These are phyloP conservation scores for Lasioglossum baleicum DNA, from an alignment of 1,140 invertebrate species.

Conservation along the genomic window DNA sequence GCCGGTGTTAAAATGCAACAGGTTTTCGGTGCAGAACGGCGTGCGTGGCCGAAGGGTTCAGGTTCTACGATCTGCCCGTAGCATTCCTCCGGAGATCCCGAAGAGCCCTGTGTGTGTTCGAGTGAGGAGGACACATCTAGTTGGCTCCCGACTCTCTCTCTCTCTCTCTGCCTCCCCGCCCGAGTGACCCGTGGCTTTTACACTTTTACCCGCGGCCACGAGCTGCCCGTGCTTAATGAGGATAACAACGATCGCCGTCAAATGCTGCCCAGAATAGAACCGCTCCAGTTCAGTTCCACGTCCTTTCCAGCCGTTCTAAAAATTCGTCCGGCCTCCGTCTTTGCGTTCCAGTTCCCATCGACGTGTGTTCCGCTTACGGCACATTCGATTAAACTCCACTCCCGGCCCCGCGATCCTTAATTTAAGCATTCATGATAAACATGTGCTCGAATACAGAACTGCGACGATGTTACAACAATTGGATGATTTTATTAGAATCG, in stretches of 20 bases:
- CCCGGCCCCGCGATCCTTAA: no score
- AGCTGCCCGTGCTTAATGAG: slow-evolving; percentile 27
- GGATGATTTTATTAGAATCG: no score
- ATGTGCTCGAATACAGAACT: no score
- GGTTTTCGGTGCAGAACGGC: slow-evolving; percentile 54
- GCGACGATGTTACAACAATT: no score
- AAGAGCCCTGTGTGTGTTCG: slow-evolving; percentile 41
- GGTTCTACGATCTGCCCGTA: slow-evolving; percentile 36
- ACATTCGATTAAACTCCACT: no score
- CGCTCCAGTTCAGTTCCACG: slow-evolving; percentile 18
- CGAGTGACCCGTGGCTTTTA: slow-evolving; percentile 30
- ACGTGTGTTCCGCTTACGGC: no score
- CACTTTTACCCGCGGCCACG: slow-evolving; percentile 7
- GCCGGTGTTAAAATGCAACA: slow-evolving; percentile 59
- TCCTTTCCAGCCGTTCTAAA: slow-evolving; percentile 19
- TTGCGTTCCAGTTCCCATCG: not conserved
- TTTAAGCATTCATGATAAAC: no score
- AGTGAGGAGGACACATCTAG: no score
- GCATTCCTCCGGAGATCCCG: slow-evolving; percentile 42
- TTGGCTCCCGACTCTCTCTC: not conserved
- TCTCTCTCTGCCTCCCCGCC: not conserved
- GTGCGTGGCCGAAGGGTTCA: slow-evolving; percentile 11
- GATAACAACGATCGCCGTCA: slow-evolving; percentile 36
- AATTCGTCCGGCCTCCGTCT: slow-evolving; percentile 1
- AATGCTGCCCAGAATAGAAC: slow-evolving; percentile 29